phyloP scores from a whole-genome alignment of 2,113 vertebrate genomes.

The Catharus fuscescens region DNA sequence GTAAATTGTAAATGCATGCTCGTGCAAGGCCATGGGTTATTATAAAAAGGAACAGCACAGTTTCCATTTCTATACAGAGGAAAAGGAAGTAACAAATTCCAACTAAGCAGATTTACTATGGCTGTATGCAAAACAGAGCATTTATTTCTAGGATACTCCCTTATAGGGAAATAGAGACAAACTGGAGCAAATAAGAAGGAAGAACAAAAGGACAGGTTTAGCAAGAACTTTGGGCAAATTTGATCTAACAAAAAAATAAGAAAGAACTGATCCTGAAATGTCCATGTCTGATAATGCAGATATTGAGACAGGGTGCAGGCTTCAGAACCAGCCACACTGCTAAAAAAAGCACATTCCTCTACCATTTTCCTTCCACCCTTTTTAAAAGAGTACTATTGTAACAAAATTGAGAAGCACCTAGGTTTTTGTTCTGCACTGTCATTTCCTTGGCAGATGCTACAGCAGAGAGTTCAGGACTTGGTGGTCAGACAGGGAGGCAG shows the following conservation, averaged over 20 bases:
- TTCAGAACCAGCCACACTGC: neutral
- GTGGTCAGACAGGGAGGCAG: neutral
- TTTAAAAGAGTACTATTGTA: neutral
- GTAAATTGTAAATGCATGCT: neutral
- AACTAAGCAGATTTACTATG: neutral
- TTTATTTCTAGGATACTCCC: neutral
- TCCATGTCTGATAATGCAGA: neutral
- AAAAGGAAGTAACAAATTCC: neutral
- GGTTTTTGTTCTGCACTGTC: neutral
- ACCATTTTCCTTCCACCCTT: neutral
- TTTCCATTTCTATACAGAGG: neutral
- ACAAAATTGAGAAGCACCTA: neutral
- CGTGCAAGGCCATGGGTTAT: neutral
- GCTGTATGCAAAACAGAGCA: neutral
- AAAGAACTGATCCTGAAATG: neutral
- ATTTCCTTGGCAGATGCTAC: neutral
- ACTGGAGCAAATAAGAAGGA: neutral
- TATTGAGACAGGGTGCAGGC: neutral
- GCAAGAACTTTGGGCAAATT: neutral
- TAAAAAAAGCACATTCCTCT: neutral
- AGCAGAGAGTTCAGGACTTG: fast-evolving
- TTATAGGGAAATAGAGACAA: neutral
- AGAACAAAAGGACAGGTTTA: neutral
- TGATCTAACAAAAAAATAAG: neutral
- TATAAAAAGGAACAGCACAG: neutral